Evolutionary conservation across 2,797 vertebrate species (phyloP).

Genomic region (Sarcoramphus papa): DNA sequence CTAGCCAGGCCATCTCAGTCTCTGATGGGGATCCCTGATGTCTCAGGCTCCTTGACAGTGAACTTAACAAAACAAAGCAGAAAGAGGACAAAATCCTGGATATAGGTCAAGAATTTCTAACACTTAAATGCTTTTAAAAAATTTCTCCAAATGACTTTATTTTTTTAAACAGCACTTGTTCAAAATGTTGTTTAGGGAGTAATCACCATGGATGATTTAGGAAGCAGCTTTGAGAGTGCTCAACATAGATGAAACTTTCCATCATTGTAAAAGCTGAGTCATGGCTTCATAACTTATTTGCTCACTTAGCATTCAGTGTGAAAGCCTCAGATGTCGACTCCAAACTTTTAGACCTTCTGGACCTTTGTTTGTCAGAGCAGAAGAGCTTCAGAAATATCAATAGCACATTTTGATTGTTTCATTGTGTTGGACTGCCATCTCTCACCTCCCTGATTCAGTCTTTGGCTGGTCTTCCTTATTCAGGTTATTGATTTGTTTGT

Average conservation of each 20-base stretch:
- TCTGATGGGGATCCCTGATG: not conserved
- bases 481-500: constrained; percentile 11
- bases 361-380: not conserved
- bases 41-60: not conserved
- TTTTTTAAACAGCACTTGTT: not conserved
- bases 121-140: not conserved
- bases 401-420: not conserved
- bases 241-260: not conserved
- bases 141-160: not conserved
- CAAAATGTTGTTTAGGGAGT: not conserved
- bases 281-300: not conserved
- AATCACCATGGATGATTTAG: not conserved
- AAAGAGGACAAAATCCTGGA: not conserved
- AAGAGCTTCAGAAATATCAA: not conserved
- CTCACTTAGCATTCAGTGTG: not conserved
- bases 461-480: not conserved
- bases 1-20: not conserved
- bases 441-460: not conserved
- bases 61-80: not conserved
- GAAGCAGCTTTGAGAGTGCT: not conserved
- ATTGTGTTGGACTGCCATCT: not conserved
- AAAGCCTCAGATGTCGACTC: not conserved
- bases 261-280: not conserved
- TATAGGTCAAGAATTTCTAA: not conserved
- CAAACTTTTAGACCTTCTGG: not conserved